Conservation (phyloP, 2,113 vertebrate genomes). For the Pelodiscus sinensis region DNA sequence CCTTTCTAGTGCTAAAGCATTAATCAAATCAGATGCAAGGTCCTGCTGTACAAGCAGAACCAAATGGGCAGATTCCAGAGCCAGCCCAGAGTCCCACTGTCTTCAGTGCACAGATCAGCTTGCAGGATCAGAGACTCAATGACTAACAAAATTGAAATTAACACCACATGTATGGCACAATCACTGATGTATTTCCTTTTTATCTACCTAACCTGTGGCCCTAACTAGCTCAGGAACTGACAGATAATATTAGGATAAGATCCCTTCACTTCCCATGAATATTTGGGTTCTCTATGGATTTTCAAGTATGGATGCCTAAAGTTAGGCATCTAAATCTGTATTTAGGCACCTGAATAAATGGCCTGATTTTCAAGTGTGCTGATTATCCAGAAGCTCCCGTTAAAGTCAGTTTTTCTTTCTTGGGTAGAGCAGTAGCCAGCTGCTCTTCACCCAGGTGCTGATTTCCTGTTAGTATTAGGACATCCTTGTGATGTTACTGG, state of each 20-base stretch:
- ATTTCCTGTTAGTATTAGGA: not conserved
- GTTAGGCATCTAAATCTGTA: not conserved
- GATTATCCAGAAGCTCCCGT: not conserved
- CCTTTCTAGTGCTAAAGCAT: slow-evolving; percentile 8
- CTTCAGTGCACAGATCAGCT: not conserved
- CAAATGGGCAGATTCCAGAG: not conserved
- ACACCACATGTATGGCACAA: not conserved
- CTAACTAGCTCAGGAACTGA: not conserved
- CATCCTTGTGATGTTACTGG: not conserved
- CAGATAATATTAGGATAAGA: slow-evolving; percentile 11
- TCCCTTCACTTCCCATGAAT: not conserved
- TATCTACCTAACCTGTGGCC: not conserved
- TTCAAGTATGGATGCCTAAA: not conserved
- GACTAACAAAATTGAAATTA: fast-evolving
- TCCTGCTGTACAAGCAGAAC: not conserved
- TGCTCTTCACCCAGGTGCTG: not conserved
- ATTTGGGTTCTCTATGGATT: not conserved
- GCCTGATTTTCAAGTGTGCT: not conserved
- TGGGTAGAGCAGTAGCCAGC: not conserved
- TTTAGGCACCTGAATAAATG: not conserved
- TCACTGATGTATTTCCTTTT: not conserved
- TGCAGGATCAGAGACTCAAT: not conserved
- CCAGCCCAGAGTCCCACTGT: fast-evolving
- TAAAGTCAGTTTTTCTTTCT: not conserved
- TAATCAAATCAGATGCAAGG: slow-evolving; percentile 13